Evolutionary conservation across 2,113 vertebrate genomes (phyloP).

Genomic region (Lepus europaeus): DNA sequence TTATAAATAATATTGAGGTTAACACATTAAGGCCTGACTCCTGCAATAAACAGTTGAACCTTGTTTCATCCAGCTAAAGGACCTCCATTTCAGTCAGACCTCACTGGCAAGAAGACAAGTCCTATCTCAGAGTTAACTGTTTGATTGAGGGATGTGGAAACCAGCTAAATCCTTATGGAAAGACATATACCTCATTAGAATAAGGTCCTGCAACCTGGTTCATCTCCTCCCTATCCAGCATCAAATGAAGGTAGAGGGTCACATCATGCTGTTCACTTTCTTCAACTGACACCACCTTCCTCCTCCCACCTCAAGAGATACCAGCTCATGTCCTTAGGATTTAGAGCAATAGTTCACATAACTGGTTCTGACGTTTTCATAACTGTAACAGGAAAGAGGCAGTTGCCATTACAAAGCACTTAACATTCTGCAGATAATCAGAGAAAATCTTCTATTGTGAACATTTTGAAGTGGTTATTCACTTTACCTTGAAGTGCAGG

Average conservation of each 20-base stretch:
- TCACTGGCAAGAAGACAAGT: conserved; percentile 42
- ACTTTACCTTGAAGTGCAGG: conserved; percentile 74
- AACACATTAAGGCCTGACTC: conserved; percentile 64
- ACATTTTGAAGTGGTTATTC: conserved; percentile 64
- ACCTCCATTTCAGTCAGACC: conserved; percentile 60
- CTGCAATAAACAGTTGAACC: conserved; percentile 45
- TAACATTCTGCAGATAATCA: conserved; percentile 61
- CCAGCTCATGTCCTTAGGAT: conserved; percentile 45
- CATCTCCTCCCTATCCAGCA: background rate
- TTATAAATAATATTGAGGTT: conserved; percentile 52
- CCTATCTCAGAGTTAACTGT: conserved; percentile 59
- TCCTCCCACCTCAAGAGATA: conserved; percentile 31
- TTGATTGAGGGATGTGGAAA: conserved; percentile 64
- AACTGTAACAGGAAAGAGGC: conserved; percentile 66
- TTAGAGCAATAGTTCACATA: conserved; percentile 29
- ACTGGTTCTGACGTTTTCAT: conserved; percentile 58
- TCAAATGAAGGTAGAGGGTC: background rate
- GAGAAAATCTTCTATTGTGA: conserved; percentile 55
- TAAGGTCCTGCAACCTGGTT: background rate
- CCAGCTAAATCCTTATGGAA: conserved; percentile 59
- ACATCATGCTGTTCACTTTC: background rate
- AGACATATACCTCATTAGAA: background rate
- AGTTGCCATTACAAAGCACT: conserved; percentile 69
- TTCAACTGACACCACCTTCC: background rate
- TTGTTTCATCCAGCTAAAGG: conserved; percentile 12